These are phyloP conservation scores for Drosophila kurseongensis DNA, from an alignment of 1,140 invertebrate species.

Conservation along the genomic window DNA sequence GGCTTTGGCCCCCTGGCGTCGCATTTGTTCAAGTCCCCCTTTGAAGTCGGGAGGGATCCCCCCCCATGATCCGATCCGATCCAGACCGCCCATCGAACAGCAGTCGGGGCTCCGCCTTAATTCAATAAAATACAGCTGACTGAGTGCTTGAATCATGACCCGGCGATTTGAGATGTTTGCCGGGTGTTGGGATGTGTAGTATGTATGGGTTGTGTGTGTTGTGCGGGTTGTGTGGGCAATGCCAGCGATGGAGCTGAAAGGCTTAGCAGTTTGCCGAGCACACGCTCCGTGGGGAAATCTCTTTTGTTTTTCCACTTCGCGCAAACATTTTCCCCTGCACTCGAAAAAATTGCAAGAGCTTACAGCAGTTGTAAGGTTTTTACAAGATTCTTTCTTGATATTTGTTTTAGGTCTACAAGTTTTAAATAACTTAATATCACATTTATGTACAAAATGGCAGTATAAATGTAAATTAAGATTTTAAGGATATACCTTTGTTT, in stretches of 20 bases:
- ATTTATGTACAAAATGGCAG: too few species aligned
- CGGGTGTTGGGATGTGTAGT: conserved; percentile 11
- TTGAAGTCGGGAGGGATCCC: background rate
- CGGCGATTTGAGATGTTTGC: conserved; percentile 79
- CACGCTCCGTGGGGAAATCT: conserved; percentile 74
- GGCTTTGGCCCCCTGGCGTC: conserved; percentile 53
- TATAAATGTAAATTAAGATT: too few species aligned
- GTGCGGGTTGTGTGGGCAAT: conserved; percentile 4
- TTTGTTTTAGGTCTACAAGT: too few species aligned
- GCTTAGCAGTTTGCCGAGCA: conserved; percentile 61
- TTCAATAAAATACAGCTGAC: conserved; percentile 82
- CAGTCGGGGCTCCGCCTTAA: conserved; percentile 55
- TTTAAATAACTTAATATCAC: too few species aligned
- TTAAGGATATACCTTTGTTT: too few species aligned
- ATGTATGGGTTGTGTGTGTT: too few species aligned
- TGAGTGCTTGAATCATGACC: conserved; percentile 81
- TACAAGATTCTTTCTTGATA: too few species aligned
- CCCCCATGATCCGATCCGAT: background rate
- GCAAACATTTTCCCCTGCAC: conserved; percentile 23
- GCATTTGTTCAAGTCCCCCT: conserved; percentile 55
- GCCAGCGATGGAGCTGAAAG: conserved; percentile 29
- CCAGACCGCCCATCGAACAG: conserved; percentile 27
- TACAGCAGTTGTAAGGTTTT: too few species aligned
- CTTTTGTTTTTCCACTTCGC: conserved; percentile 65
- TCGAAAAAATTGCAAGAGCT: background rate